A percentile compares a stretch with the other conserved stretches of the same genome.
These are phyloP conservation scores for Oplegnathus fasciatus DNA, from an alignment of 2,113 vertebrate species.

Conservation along the genomic window DNA sequence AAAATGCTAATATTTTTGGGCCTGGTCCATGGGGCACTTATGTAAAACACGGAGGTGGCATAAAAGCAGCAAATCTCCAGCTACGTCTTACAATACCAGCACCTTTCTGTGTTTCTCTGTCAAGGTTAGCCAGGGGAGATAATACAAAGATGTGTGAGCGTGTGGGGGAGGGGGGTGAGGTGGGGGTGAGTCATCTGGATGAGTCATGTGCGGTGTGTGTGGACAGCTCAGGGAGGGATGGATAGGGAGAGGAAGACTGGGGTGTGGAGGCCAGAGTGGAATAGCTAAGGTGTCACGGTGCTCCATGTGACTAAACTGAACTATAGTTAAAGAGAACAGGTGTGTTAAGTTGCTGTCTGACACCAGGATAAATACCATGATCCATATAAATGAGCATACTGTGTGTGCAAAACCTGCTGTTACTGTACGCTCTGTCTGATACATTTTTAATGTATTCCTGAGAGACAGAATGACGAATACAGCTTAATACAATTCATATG, in stretches of 20 bases:
- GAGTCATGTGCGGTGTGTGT: constrained; percentile 84
- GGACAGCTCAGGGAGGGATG: constrained; percentile 77
- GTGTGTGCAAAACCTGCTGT: constrained; percentile 9
- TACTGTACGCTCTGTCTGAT: constrained; percentile 22
- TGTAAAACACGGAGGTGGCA: constrained; percentile 54
- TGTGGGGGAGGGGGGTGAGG: constrained; percentile 58
- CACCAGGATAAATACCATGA: not conserved
- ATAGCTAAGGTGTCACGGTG: constrained; percentile 45
- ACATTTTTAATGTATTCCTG: constrained; percentile 33
- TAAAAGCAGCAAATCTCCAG: constrained; percentile 49
- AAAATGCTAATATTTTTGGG: constrained; percentile 37
- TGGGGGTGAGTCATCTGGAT: constrained; percentile 83
- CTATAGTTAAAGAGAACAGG: constrained; percentile 13
- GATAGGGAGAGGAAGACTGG: constrained; percentile 58
- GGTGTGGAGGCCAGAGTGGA: constrained; percentile 62
- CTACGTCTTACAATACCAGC: constrained; percentile 63
- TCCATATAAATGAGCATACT: not conserved
- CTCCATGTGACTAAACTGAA: constrained; percentile 17
- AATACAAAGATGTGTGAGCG: constrained; percentile 81
- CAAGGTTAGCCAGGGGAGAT: constrained; percentile 84
- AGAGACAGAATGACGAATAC: constrained; percentile 51
- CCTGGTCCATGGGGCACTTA: constrained; percentile 45
- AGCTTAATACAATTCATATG: constrained; percentile 32
- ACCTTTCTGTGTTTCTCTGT: constrained; percentile 75
- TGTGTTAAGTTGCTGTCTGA: constrained; percentile 25